phyloP scores from a whole-genome alignment of 2,888 invertebrate genomes.

The Ceramica pisi region DNA sequence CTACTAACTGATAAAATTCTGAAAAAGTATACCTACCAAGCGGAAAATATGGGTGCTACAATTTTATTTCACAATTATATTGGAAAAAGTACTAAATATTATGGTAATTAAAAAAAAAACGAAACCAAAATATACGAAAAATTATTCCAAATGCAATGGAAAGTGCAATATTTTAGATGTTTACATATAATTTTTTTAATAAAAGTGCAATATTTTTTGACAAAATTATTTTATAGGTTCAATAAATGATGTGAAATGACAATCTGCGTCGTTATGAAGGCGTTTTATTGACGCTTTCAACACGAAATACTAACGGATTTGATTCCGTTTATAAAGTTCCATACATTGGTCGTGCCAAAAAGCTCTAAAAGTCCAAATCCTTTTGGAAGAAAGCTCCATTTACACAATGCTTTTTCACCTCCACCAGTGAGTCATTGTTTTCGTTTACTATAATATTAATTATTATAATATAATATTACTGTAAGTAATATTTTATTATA shows the following conservation, averaged over 20 bases:
- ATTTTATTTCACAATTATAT: constrained; percentile 6
- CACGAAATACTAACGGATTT: neutral
- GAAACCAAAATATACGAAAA: constrained; percentile 38
- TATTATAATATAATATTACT: too few species aligned
- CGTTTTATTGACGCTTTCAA: constrained; percentile 26
- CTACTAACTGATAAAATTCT: neutral
- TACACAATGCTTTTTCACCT: constrained; percentile 26
- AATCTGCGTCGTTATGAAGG: neutral
- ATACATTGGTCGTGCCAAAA: constrained; percentile 29
- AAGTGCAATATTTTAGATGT: constrained; percentile 62
- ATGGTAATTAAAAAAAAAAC: neutral
- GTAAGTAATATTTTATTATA: too few species aligned
- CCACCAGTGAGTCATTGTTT: neutral
- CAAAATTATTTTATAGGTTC: constrained; percentile 32
- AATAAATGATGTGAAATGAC: constrained; percentile 2
- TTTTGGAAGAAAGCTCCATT: constrained; percentile 17
- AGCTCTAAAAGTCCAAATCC: constrained; percentile 5
- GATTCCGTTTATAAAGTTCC: constrained; percentile 1
- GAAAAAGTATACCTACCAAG: too few species aligned
- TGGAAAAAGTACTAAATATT: neutral
- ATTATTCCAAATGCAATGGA: constrained; percentile 30
- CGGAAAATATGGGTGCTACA: neutral
- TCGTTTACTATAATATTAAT: too few species aligned
- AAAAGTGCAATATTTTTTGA: constrained; percentile 52
- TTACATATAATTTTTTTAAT: constrained; percentile 14